A percentile compares a stretch with the other conserved stretches of the same genome.
Evolutionary conservation across 2,888 invertebrate species (phyloP).

Genomic region (Orthonevra nobilis): DNA sequence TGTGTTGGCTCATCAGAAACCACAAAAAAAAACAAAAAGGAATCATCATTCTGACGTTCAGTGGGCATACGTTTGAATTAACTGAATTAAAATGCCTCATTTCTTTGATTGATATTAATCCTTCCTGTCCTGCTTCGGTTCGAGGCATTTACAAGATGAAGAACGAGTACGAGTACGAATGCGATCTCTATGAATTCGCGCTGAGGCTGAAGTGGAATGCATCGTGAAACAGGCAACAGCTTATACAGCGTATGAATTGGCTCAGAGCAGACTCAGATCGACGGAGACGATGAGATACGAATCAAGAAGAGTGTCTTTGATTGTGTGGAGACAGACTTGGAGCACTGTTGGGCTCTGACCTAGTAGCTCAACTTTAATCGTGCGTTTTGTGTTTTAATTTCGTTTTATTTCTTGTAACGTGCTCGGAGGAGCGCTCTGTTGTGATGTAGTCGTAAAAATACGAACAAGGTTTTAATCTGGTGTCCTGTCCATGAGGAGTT

Average conservation of each 20-base stretch:
- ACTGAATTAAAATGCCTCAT: slow-evolving; percentile 45
- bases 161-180: no score
- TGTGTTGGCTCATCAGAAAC: slow-evolving; percentile 6
- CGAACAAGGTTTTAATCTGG: not conserved
- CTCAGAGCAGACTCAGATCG: no score
- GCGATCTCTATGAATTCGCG: slow-evolving; percentile 33
- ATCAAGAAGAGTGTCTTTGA: slow-evolving; percentile 18
- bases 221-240: slow-evolving; percentile 15
- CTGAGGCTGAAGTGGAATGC: slow-evolving; percentile 12
- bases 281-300: not conserved
- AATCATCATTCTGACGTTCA: slow-evolving; percentile 16
- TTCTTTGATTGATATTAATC: slow-evolving; percentile 58
- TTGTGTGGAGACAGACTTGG: slow-evolving; percentile 10
- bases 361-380: slow-evolving; percentile 33
- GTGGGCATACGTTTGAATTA: slow-evolving; percentile 38
- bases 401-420: slow-evolving; percentile 20
- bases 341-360: slow-evolving; percentile 37
- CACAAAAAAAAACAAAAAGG: not conserved
- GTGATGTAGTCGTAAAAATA: not conserved
- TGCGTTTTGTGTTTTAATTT: slow-evolving; percentile 35
- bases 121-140: slow-evolving; percentile 19
- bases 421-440: not conserved
- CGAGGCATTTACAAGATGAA: no score
- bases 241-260: no score
- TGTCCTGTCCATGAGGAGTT: slow-evolving; percentile 10